A percentile compares a stretch with the other conserved stretches of the same genome.
These are phyloP conservation scores for Molorchus minor DNA, from an alignment of 2,888 invertebrate species.

Conservation along the genomic window DNA sequence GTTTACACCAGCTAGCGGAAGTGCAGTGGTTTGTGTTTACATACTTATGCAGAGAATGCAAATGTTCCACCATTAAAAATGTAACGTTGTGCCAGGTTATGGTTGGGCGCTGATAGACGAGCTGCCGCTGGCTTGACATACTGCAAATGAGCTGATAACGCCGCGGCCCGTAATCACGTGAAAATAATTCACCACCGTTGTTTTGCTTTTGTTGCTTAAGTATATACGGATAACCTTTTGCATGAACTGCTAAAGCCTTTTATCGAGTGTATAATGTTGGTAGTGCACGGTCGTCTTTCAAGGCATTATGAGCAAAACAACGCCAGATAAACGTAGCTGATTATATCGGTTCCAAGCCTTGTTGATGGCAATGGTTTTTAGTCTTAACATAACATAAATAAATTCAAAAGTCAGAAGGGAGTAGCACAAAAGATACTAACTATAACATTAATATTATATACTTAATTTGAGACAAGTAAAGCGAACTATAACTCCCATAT, in stretches of 20 bases:
- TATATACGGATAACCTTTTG: slow-evolving; percentile 22
- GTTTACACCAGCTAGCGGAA: slow-evolving; percentile 56
- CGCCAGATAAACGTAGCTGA: too few species aligned
- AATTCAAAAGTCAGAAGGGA: too few species aligned
- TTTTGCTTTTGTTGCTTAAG: slow-evolving; percentile 13
- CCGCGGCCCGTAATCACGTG: slow-evolving; percentile 29
- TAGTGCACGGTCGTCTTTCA: slow-evolving; percentile 22
- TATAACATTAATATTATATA: too few species aligned
- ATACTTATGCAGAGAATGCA: slow-evolving; percentile 55
- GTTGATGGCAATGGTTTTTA: too few species aligned
- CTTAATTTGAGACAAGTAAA: too few species aligned
- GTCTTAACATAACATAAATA: too few species aligned
- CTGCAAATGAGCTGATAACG: slow-evolving; percentile 30
- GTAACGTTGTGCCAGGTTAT: slow-evolving; percentile 55
- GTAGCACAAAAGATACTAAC: too few species aligned
- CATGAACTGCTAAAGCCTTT: slow-evolving; percentile 20
- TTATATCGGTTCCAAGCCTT: too few species aligned
- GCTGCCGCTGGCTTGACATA: slow-evolving; percentile 24
- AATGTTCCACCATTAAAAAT: slow-evolving; percentile 55
- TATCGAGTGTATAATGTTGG: slow-evolving; percentile 13
- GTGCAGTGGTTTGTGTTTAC: slow-evolving; percentile 57
- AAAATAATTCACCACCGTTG: slow-evolving; percentile 25
- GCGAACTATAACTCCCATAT: too few species aligned
- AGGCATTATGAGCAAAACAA: too few species aligned
- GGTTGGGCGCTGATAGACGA: slow-evolving; percentile 37